Evolutionary conservation across 2,888 invertebrate genomes (phyloP).

Genomic region (Drosophila anomalata): DNA sequence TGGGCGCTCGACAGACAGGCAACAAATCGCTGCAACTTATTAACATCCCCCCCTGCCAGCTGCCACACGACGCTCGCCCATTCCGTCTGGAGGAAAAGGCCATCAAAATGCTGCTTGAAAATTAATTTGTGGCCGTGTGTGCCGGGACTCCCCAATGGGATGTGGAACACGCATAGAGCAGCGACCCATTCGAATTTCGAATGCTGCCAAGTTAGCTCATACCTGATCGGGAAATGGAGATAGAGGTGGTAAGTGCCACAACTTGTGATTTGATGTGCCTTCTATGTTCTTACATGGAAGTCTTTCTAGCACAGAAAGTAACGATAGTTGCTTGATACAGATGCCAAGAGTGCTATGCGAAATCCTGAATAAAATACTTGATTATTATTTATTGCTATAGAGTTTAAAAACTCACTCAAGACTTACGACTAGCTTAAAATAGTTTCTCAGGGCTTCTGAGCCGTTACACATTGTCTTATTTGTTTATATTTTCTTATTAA

Average conservation of each 20-base stretch:
- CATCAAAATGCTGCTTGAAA: conserved; percentile 45
- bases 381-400: no score
- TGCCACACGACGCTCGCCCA: background rate
- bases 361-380: no score
- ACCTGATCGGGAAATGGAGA: background rate
- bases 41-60: conserved; percentile 46
- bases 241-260: conserved; percentile 2
- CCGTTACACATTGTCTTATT: no score
- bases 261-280: background rate
- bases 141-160: conserved; percentile 55
- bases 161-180: conserved; percentile 8
- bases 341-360: no score
- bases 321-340: no score
- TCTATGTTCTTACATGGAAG: no score
- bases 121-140: conserved; percentile 34
- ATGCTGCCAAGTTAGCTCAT: conserved; percentile 3
- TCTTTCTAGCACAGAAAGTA: no score
- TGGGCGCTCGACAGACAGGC: conserved; percentile 52
- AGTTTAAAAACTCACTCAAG: no score
- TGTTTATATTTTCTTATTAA: no score
- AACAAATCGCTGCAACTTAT: conserved; percentile 74
- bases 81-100: conserved; percentile 22
- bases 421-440: no score
- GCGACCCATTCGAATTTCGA: conserved; percentile 13
- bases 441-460: no score